phyloP scores from a whole-genome alignment of 2,797 vertebrate species.

The Platyrinchus mystaceus region DNA sequence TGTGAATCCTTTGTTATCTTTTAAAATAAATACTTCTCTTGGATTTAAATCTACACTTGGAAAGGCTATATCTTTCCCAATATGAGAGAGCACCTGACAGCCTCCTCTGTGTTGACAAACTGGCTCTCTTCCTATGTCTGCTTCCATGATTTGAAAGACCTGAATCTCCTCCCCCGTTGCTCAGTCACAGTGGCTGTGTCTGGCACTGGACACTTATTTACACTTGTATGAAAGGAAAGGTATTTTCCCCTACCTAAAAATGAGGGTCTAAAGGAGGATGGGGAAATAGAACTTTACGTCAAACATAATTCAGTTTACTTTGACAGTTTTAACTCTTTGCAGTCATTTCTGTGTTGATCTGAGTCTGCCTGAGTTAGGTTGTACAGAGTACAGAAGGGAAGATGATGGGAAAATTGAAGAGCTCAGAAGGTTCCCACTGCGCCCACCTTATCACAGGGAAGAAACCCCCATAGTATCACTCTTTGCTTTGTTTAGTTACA shows the following conservation, averaged over 20 bases:
- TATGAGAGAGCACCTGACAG: neutral
- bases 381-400: neutral
- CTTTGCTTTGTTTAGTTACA: neutral
- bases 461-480: neutral
- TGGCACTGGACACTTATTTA: neutral
- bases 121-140: neutral
- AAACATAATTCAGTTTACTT: neutral
- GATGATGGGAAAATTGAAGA: neutral
- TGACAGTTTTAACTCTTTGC: neutral
- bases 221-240: neutral
- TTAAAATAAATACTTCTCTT: constrained; percentile 37
- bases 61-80: neutral
- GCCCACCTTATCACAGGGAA: neutral
- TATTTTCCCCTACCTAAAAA: neutral
- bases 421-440: neutral
- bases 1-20: neutral
- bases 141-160: neutral
- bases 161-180: neutral
- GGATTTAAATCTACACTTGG: neutral
- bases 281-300: neutral
- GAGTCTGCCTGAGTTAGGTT: neutral
- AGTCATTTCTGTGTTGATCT: neutral
- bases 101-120: neutral
- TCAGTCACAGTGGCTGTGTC: neutral
- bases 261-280: neutral